Evolutionary conservation across 2,888 invertebrate species (phyloP), one percentile per base, ranked within the genome.

Genomic region (Caenorhabditis drosophilae): DNA sequence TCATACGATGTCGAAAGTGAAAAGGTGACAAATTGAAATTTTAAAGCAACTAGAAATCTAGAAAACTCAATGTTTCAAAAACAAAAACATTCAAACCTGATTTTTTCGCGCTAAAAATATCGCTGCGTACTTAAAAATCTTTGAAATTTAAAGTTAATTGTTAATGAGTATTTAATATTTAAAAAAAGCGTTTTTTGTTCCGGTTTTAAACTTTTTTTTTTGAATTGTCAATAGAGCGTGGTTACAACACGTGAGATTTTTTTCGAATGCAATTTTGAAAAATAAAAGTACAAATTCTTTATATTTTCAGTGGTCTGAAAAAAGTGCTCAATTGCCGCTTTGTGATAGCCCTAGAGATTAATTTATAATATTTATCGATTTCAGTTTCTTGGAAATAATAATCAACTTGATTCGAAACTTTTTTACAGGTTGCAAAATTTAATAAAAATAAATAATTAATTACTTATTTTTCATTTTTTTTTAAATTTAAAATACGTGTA

Each of bases 311-410:
- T 71, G 71, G 71, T 34, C 51, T 16, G 51, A 51, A 34, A 60
- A 53, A 6, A 61, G 58, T 51, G 52, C 53, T 18, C 72, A 69
- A 55, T 62, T 72, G 16, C 59, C 59, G 4, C 52, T 72, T 31
- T 72, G 66, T 26, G 67, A 67, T 55, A 69, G 67, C 27, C 72
- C 72, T 16, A 40, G 68, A 15, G 61, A 62, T n/a, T 67, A 22
- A 51, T 26, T 22, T 22, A 12, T 20, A 22, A 42, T 31, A 27
- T 15, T 9, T 20, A 42, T 16, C 25, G 18, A 27, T 16, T 27
- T 3, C 18, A 27, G 12, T 27, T 31, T 15, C 20, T 4, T 22
- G 20, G 9, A 27, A 23, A 15, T 44, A 41, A 20, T 36, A 42
- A 20, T 6, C 31, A 9, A n/a, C 4, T 36, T 35, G 23, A 35